phyloP scores from a whole-genome alignment of 2,888 invertebrate genomes.

The Cephus spinipes region DNA sequence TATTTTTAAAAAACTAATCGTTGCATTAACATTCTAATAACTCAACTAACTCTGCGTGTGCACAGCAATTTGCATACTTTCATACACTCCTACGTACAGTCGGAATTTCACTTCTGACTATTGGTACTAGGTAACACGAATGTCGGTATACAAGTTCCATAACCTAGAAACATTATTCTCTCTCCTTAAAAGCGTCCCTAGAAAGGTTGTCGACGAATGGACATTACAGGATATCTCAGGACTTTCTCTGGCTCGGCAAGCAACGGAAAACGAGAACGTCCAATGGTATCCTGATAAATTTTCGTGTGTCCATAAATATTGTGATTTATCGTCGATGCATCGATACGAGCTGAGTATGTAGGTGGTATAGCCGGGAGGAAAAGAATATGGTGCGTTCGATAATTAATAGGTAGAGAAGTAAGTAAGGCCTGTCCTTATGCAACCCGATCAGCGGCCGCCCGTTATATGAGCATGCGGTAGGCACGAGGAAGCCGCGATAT shows the following conservation, averaged over 20 bases:
- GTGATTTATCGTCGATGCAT: background rate
- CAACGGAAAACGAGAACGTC: background rate
- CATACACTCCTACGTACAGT: constrained; percentile 8
- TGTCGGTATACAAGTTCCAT: background rate
- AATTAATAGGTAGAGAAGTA: background rate
- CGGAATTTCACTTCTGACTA: constrained; percentile 22
- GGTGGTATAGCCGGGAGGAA: background rate
- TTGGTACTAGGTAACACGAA: background rate
- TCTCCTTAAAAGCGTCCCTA: background rate
- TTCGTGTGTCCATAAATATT: background rate
- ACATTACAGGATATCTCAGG: background rate
- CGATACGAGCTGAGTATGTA: background rate
- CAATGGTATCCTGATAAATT: background rate
- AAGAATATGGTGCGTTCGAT: background rate
- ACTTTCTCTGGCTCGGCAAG: background rate
- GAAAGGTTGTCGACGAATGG: background rate
- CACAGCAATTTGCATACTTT: constrained; percentile 19
- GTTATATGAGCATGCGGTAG: constrained; percentile 50
- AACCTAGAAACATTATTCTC: constrained; percentile 22
- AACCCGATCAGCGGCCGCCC: constrained; percentile 40
- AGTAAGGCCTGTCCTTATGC: constrained; percentile 35
- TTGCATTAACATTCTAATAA: constrained; percentile 30
- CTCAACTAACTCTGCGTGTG: constrained; percentile 1
- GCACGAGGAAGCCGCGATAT: constrained; percentile 42
- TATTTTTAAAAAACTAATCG: constrained; percentile 12